phyloP scores from a whole-genome alignment of 2,113 vertebrate genomes.

The Pica pica region DNA sequence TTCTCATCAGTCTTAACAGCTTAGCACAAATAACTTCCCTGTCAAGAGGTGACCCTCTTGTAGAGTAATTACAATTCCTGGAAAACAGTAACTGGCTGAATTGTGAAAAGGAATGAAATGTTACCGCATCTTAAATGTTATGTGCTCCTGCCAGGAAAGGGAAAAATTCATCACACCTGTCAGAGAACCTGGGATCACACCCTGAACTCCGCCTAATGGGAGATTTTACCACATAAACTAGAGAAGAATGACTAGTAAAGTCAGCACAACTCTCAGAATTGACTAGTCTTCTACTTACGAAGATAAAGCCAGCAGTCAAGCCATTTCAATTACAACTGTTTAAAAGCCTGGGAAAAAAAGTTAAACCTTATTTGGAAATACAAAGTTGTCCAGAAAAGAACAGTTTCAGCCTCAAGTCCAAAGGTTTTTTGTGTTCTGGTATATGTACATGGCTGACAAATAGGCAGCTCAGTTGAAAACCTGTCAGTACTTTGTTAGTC shows the following conservation, averaged over 20 bases:
- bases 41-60: neutral
- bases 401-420: neutral
- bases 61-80: neutral
- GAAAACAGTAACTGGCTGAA: neutral
- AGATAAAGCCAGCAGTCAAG: neutral
- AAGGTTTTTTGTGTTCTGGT: neutral
- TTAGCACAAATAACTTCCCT: constrained; percentile 3
- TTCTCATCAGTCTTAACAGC: constrained; percentile 1
- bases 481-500: neutral
- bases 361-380: neutral
- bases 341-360: neutral
- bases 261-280: neutral
- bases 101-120: neutral
- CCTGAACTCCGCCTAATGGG: neutral
- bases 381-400: neutral
- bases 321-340: neutral
- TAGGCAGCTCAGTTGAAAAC: neutral
- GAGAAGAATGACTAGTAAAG: neutral
- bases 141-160: neutral
- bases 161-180: neutral
- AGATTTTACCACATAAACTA: neutral
- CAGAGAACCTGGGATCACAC: neutral
- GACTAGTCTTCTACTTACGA: fast-evolving
- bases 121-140: neutral
- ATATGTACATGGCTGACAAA: neutral